These are phyloP conservation scores for Syngnathus typhle DNA, from an alignment of 2,113 vertebrate species.

Conservation along the genomic window DNA sequence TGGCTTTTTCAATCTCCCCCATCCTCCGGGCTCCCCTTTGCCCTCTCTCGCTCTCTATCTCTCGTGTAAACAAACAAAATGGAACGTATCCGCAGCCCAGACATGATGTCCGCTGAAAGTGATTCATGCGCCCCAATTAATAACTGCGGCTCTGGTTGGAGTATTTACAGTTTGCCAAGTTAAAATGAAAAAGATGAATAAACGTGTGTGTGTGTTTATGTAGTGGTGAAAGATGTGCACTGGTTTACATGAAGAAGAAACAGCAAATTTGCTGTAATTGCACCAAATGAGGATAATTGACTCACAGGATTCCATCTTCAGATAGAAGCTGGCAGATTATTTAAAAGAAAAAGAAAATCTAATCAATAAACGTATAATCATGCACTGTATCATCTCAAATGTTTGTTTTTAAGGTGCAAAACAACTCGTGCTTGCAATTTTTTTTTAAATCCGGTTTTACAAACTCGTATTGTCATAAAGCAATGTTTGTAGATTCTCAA, in stretches of 20 bases:
- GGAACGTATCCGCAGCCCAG: slow-evolving; percentile 29
- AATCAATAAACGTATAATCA: too few relatives aligned
- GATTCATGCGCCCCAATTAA: not conserved
- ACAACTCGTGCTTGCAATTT: too few relatives aligned
- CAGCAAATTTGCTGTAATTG: slow-evolving; percentile 1
- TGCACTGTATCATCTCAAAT: too few relatives aligned
- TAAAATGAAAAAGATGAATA: not conserved
- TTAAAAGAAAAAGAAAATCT: too few relatives aligned
- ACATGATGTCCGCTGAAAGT: slow-evolving; percentile 14
- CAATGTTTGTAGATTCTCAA: not conserved
- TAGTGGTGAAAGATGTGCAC: not conserved
- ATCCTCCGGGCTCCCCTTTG: slow-evolving; percentile 21
- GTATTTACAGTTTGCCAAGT: not conserved
- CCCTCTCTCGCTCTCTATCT: slow-evolving; percentile 37
- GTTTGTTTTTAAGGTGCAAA: too few relatives aligned
- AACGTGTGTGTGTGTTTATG: not conserved
- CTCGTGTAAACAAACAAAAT: slow-evolving; percentile 45
- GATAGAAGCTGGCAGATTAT: not conserved
- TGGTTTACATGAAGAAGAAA: not conserved
- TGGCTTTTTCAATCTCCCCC: slow-evolving; percentile 47
- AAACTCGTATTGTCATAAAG: not conserved
- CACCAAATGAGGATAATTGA: slow-evolving; percentile 29
- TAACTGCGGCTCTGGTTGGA: not conserved
- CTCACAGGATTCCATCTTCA: slow-evolving; percentile 9
- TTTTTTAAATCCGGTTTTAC: too few relatives aligned